phyloP scores from a whole-genome alignment of 2,797 vertebrate genomes.

The Thripadectes ignobilis region DNA sequence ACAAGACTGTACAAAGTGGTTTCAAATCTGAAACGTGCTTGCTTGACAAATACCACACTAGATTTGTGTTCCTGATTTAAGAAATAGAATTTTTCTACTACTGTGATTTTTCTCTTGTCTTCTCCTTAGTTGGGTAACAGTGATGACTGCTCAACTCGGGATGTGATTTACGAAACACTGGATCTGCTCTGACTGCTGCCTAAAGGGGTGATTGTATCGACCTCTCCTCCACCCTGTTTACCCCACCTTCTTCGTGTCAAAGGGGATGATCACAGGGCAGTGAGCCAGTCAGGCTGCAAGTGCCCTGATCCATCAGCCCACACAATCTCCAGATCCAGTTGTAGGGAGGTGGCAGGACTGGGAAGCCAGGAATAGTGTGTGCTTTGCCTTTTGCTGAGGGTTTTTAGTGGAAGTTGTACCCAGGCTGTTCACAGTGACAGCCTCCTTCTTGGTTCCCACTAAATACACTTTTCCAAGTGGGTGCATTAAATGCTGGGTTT shows the following conservation, averaged over 20 bases:
- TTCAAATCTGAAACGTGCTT: background rate
- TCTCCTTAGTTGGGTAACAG: background rate
- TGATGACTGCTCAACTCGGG: background rate
- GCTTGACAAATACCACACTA: background rate
- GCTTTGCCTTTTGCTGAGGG: background rate
- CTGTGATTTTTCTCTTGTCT: background rate
- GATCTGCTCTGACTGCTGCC: background rate
- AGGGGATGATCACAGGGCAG: background rate
- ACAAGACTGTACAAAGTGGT: background rate
- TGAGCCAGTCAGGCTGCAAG: background rate
- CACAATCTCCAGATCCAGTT: accelerated
- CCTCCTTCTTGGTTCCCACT: background rate
- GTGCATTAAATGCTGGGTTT: background rate
- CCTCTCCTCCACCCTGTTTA: background rate
- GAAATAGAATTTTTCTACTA: background rate
- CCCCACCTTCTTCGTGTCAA: accelerated
- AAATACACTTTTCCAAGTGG: background rate
- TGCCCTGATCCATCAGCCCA: background rate
- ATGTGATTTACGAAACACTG: background rate
- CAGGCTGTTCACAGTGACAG: background rate
- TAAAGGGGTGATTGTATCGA: background rate
- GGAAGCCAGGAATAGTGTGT: background rate
- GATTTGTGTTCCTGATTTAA: background rate
- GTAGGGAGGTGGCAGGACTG: background rate
- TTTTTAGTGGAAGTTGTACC: background rate